A percentile compares a stretch with the other conserved stretches of the same genome.
Evolutionary conservation across 2,113 vertebrate genomes (phyloP).

Genomic region (Channa argus): DNA sequence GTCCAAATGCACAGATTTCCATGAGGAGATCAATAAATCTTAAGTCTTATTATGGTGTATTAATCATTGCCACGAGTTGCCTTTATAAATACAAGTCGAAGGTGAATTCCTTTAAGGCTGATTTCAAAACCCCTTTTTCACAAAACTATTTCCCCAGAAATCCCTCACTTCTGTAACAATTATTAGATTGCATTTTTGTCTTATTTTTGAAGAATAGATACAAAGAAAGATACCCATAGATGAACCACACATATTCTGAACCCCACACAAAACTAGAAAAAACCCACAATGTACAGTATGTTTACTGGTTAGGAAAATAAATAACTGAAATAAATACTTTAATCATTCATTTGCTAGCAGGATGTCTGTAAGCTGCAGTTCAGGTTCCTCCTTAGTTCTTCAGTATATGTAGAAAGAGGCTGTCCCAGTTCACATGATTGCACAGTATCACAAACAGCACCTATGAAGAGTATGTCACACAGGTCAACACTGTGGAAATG

Average conservation of each 20-base stretch:
- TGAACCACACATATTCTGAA: conserved; percentile 41
- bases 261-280: conserved; percentile 38
- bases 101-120: not conserved
- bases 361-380: conserved; percentile 26
- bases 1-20: conserved; percentile 18
- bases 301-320: conserved; percentile 64
- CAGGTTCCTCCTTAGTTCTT: conserved; percentile 27
- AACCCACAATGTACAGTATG: conserved; percentile 19
- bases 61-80: not conserved
- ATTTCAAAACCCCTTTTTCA: conserved; percentile 4
- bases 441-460: conserved; percentile 62
- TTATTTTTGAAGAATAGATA: conserved; percentile 19
- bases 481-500: conserved; percentile 42
- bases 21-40: conserved; percentile 48
- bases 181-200: not conserved
- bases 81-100: conserved; percentile 6
- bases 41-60: not conserved
- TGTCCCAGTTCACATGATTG: conserved; percentile 45
- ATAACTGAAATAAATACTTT: conserved; percentile 78
- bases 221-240: conserved; percentile 34
- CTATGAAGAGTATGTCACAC: conserved; percentile 48
- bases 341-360: conserved; percentile 35
- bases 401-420: conserved; percentile 29
- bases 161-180: not conserved
- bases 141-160: conserved; percentile 12